phyloP scores from a whole-genome alignment of 2,113 vertebrate species.

The Amblyopsis rosae region DNA sequence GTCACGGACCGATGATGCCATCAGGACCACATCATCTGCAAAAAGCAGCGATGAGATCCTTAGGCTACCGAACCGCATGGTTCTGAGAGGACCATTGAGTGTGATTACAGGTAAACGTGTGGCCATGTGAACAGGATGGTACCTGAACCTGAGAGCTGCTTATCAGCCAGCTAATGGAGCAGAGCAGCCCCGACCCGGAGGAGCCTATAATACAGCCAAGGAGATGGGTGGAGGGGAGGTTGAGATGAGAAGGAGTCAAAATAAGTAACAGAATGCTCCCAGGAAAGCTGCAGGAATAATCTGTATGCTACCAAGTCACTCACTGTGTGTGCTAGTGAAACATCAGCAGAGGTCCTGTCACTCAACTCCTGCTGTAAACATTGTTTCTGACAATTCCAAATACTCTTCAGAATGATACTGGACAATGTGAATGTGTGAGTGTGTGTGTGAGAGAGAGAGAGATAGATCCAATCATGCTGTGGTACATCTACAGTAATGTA shows the following conservation, averaged over 20 bases:
- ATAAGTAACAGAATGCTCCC: slow-evolving; percentile 13
- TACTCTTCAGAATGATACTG: slow-evolving; percentile 61
- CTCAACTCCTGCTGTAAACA: slow-evolving; percentile 70
- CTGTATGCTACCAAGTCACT: slow-evolving; percentile 42
- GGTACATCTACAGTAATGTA: too few species aligned
- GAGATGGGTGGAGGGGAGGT: neutral
- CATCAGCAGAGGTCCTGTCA: slow-evolving; percentile 55
- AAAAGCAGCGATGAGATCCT: too few species aligned
- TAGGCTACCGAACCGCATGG: too few species aligned
- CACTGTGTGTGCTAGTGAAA: slow-evolving; percentile 50
- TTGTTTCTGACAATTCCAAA: slow-evolving; percentile 68
- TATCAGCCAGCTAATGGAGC: slow-evolving; percentile 70
- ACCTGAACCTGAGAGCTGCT: slow-evolving; percentile 62
- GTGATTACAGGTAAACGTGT: slow-evolving; percentile 60
- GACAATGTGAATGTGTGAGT: slow-evolving; percentile 53
- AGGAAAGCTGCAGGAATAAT: slow-evolving; percentile 26
- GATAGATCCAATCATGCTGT: too few species aligned
- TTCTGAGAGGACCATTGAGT: slow-evolving; percentile 2
- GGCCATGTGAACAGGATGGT: slow-evolving; percentile 73
- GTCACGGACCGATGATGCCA: too few species aligned
- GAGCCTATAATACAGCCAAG: neutral
- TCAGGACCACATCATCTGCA: too few species aligned
- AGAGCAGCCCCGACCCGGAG: slow-evolving; percentile 34
- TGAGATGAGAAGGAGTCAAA: neutral
- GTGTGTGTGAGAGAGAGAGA: neutral